phyloP scores from a whole-genome alignment of 2,113 vertebrate species.

The Terrapene triunguis region DNA sequence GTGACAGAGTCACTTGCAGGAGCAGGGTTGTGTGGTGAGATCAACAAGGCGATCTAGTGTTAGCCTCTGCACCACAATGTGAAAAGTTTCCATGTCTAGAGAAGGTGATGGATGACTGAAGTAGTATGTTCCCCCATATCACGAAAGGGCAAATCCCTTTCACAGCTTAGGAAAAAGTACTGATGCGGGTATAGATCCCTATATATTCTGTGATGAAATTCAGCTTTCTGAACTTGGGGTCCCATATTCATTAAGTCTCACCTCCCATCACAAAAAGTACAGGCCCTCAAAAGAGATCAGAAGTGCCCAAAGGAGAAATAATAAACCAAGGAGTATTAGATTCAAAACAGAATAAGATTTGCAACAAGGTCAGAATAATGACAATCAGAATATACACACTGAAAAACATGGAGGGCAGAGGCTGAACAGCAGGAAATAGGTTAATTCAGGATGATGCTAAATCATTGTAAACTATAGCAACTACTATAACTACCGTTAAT shows the following conservation, averaged over 20 bases:
- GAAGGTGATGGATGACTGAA: background rate
- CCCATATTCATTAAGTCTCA: background rate
- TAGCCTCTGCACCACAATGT: background rate
- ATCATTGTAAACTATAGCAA: background rate
- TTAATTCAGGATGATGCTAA: background rate
- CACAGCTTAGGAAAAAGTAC: background rate
- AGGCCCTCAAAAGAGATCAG: background rate
- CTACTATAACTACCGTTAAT: background rate
- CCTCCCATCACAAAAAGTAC: background rate
- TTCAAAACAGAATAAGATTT: background rate
- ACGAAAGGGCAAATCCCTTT: background rate
- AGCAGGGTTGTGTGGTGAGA: accelerated
- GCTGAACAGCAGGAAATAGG: background rate
- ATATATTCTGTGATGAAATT: background rate
- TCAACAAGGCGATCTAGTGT: accelerated
- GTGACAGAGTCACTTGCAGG: background rate
- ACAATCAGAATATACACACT: background rate
- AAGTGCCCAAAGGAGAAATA: background rate
- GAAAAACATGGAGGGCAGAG: background rate
- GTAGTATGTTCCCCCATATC: background rate
- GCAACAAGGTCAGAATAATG: background rate
- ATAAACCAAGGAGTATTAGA: background rate
- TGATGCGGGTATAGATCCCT: background rate
- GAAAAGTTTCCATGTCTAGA: background rate
- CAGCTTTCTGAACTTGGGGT: background rate